Evolutionary conservation across 2,888 invertebrate genomes (phyloP).

Genomic region (Tenthredo distinguenda): DNA sequence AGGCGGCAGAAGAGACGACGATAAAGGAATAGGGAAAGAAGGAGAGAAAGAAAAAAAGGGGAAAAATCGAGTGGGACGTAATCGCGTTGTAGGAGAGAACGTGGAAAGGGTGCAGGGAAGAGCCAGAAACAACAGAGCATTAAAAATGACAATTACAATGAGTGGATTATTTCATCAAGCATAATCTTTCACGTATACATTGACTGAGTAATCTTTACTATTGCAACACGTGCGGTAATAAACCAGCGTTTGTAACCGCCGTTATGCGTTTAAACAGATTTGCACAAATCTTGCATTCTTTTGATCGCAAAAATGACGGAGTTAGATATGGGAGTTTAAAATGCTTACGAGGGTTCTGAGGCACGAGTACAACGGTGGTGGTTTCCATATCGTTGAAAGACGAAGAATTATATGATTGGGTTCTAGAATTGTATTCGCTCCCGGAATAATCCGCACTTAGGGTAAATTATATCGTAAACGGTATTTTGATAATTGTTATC

Average conservation of each 20-base stretch:
- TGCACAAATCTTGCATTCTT: background rate
- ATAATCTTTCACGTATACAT: background rate
- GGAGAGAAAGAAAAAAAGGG: background rate
- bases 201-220: background rate
- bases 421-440: background rate
- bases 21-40: slow-evolving; percentile 53
- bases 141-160: background rate
- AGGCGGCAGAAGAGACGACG: slow-evolving; percentile 58
- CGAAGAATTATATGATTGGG: background rate
- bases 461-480: background rate
- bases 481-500: background rate
- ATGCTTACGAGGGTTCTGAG: slow-evolving; percentile 69
- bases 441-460: too few relatives aligned
- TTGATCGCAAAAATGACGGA: background rate
- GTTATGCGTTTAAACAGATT: background rate
- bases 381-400: slow-evolving; percentile 64
- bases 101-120: background rate
- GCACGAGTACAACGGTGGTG: slow-evolving; percentile 64
- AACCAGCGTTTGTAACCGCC: background rate
- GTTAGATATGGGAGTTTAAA: slow-evolving; percentile 1
- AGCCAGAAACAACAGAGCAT: background rate
- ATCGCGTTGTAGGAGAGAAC: background rate
- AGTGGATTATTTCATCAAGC: background rate
- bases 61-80: background rate
- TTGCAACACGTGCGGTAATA: background rate